These are phyloP conservation scores for Hemibagrus guttatus DNA, from an alignment of 2,797 vertebrate species.

Conservation along the genomic window DNA sequence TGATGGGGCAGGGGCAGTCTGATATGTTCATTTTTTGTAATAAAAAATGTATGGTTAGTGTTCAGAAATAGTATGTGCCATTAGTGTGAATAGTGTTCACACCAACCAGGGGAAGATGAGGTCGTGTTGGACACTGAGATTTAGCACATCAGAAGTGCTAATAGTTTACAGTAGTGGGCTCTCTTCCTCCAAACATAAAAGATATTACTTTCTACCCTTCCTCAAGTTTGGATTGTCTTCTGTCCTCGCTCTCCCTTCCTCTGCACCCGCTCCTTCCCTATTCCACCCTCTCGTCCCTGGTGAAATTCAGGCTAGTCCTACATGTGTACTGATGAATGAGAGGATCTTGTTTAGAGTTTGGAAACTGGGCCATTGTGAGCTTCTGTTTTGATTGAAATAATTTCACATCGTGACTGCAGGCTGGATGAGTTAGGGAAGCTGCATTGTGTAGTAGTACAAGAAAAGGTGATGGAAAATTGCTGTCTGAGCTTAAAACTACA, in stretches of 20 bases:
- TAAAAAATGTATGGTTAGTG: background rate
- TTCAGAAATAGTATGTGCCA: constrained; percentile 36
- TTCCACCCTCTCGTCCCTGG: background rate
- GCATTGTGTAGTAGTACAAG: background rate
- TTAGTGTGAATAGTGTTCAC: constrained; percentile 57
- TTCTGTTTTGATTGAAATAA: constrained; percentile 1
- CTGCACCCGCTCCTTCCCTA: background rate
- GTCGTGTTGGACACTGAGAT: constrained; percentile 54
- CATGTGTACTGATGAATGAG: background rate
- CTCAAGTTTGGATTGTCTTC: background rate
- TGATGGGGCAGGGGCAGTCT: constrained; percentile 33
- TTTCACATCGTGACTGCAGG: background rate
- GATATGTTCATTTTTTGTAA: background rate
- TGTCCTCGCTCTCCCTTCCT: background rate
- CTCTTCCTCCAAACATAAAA: background rate
- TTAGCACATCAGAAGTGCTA: constrained; percentile 60
- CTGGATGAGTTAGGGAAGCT: background rate
- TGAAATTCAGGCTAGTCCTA: background rate
- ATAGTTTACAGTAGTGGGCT: constrained; percentile 66
- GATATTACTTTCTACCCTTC: background rate
- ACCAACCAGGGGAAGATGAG: constrained; percentile 39
- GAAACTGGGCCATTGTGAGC: background rate
- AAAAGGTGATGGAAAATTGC: background rate
- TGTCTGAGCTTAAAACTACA: background rate
- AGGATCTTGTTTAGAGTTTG: background rate